Base-by-base conservation (phyloP, 2,113 vertebrate genomes). In the Cyanoderma ruficeps region DNA sequence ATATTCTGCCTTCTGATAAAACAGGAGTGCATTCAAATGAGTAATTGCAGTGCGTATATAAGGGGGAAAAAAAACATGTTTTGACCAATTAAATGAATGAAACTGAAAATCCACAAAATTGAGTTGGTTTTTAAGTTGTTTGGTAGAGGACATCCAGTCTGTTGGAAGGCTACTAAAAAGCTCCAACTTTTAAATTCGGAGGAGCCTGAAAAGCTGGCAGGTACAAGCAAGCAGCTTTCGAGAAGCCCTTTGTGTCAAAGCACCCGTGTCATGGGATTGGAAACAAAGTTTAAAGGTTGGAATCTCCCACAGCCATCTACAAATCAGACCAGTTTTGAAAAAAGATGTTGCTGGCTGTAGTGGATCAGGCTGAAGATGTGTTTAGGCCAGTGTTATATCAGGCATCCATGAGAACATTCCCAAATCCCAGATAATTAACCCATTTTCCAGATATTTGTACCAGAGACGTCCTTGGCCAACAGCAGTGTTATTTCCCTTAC, bases 1-100 rank as follows among this genome's bases (percentile, higher is more conserved):
- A 83, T 94, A 18, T 92, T 96, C 87, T 69, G 49, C 77, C 47
- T 95, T 95, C 78, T 95, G 85, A 97, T 97, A 96, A 97, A 96
- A 94, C 24, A 87, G 84, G 96, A 88, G 90, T 94, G 35, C 55
- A 59, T 96, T 96, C 31, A 71, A 81, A 91, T 80, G 85, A 97
- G 89, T 95, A 86, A 84, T 72, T 93, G 22, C 18, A 61, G 35
- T 37, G 46, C 85, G 33, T 55, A 85, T 78, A 94, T 33, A 65
- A 79, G 67, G 3, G 3, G 3, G 11, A 27, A 30, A 18, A 27
- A 63, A 55, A 33, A 13, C 13, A 10, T 3, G 3, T 78, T 74
- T 81, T 63, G 65, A 75, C 20, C n/a, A 5, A 12, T 85, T 92
- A 59, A 91, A 56, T 84, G 59, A 83, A 60, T 70, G 17, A 61